These are phyloP conservation scores for Lemur catta DNA, from an alignment of 2,797 vertebrate species.

Conservation along the genomic window DNA sequence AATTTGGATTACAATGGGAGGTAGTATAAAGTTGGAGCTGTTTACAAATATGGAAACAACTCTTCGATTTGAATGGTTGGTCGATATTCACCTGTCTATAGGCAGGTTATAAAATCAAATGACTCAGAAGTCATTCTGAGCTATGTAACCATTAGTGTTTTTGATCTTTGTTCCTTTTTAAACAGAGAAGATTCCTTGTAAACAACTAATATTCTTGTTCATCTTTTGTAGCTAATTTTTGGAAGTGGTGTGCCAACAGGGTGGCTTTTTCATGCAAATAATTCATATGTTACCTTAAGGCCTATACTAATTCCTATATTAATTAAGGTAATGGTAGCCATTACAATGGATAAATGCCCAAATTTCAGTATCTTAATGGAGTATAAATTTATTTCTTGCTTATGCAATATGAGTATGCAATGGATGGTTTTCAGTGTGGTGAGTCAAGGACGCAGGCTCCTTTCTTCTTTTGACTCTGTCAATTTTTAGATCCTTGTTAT, in stretches of 20 bases:
- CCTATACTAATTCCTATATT: neutral
- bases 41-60: neutral
- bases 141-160: neutral
- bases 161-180: constrained; percentile 8
- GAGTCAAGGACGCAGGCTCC: neutral
- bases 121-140: neutral
- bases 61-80: neutral
- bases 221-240: constrained; percentile 29
- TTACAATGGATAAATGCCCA: neutral
- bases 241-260: neutral
- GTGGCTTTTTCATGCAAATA: neutral
- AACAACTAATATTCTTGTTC: neutral
- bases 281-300: neutral
- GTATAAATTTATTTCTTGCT: constrained; percentile 25
- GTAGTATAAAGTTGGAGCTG: neutral
- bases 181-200: neutral
- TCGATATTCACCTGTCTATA: neutral
- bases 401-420: neutral
- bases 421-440: neutral
- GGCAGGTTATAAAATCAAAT: constrained; percentile 27
- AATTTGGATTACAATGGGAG: neutral
- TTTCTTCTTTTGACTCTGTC: neutral
- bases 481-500: neutral
- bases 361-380: constrained; percentile 22
- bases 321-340: neutral